Evolutionary conservation across 2,888 invertebrate species (phyloP), one percentile per base, ranked within the genome.

Genomic region (Drosophila paranaensis): DNA sequence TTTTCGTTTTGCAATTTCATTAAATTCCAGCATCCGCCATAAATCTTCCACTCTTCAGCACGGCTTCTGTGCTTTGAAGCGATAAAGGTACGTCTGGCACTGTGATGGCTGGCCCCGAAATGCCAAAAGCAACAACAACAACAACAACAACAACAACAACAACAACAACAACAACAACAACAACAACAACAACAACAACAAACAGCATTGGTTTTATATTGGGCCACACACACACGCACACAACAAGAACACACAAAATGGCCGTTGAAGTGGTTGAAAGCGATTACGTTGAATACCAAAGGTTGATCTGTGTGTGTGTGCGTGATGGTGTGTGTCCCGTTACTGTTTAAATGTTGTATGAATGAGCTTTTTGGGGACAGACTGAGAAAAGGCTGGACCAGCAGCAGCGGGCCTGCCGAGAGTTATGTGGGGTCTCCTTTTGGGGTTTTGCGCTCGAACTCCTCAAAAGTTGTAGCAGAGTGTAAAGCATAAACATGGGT

Each of bases 1-100:
- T 91, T 92, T 91, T 92, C 92, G 91, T 92, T 92, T 92, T 92
- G 92, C 92, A 92, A 92, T 92, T 92, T 92, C 92, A 92, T 92
- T 92, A 92, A 92, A 92, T 92, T 92, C 92, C 92, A 92, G 91
- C 93, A 92, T 92, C 92, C 92, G 91, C 92, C 90, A 92, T 92
- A 92, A 92, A 92, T 92, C 92, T 92, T 90, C 88, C 90, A 89
- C 91, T 88, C 90, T 90, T 88, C 89, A 89, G 86, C 90, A 90
- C 69, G 88, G 86, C 83, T 86, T 89, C 86, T 86, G 88, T 89
- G 89, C 89, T 86, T 89, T 89, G 88, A 85, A 86, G 84, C 84
- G 84, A 85, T 85, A 85, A 85, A 85, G 84, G 84, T 85, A 81
- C 81, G 75, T 80, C 80, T 82, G 82, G 66, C 53, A 57, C 46